Conservation (phyloP, 2,797 vertebrate species). For the Tinamus major region DNA sequence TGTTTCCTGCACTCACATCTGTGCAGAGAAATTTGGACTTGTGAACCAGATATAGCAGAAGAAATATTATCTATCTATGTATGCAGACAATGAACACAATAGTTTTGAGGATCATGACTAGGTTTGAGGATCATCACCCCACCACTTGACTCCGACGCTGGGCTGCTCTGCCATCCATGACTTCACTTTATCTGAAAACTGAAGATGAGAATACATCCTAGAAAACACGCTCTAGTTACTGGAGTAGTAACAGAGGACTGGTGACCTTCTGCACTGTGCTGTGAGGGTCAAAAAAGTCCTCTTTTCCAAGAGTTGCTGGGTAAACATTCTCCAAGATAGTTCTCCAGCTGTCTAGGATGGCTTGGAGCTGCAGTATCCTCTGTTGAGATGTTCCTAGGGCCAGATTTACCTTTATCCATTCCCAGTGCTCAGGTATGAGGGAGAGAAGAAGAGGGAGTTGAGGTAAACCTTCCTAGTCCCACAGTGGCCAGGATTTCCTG, state of each 20-base stretch:
- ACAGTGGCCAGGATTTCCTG: neutral
- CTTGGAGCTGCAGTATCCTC: neutral
- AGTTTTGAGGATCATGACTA: neutral
- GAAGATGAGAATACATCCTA: constrained; percentile 57
- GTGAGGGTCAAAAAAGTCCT: neutral
- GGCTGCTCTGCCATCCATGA: neutral
- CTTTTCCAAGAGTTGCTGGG: neutral
- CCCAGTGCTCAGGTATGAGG: neutral
- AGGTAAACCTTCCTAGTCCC: neutral
- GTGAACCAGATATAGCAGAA: neutral
- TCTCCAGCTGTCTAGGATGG: neutral
- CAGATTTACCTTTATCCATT: neutral
- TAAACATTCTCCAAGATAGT: neutral
- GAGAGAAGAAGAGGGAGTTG: neutral
- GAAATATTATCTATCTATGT: accelerated
- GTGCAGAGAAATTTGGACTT: neutral
- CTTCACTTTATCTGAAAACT: constrained; percentile 43
- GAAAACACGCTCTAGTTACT: neutral
- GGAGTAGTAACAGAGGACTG: neutral
- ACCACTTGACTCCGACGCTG: neutral
- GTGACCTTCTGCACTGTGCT: neutral
- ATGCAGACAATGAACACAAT: neutral
- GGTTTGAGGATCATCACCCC: neutral
- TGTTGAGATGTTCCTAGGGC: neutral
- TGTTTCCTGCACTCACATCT: neutral